Base-by-base conservation (phyloP, 2,888 invertebrate species). In the Parnassius mnemosyne region DNA sequence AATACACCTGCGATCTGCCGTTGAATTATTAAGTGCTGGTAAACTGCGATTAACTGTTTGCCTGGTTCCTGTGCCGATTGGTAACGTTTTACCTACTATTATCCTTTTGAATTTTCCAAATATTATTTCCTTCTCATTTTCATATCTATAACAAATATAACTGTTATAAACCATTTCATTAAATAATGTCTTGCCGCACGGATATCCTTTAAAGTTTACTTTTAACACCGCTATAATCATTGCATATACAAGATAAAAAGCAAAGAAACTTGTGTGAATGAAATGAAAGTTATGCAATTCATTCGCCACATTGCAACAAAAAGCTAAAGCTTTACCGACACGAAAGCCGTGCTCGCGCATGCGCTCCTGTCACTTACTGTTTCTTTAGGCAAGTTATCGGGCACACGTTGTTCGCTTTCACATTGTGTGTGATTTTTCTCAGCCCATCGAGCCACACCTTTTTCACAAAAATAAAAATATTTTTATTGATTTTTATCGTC, bases 331-430 rank as follows among this genome's bases (percentile, higher is more conserved):
- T 42, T 52, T 41, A 51, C 53, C 20, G 13, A 44, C 10, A 60
- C 53, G 68, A 43, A 78, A 76, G 79, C 73, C 80, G 78, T 80
- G 80, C 79, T 65, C 63, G 55, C 47, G 51, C 44, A 44, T 56
- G 55, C 55, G 41, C 5, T 13, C 49, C 49, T 34, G 25, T 11
- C 59, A 63, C 98, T 97, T 95, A 99, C 99, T 99, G 99, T 94
- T 99, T 99, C 93, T 97, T 97, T 76, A 99, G 95, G 92, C 98
- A 98, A 77, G 98, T 99, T 96, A 98, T 97, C 63, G 99, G 99
- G 89, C 99, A 99, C 79, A 98, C 95, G 94, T 99, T 99, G 94
- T 98, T 98, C 78, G 98, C 98, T 94, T 99, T 99, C 80, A 97
- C 98, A 93, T 99, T 99, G 94, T 98, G 98, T 68, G 99, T 98